Evolutionary conservation across 1,140 invertebrate species (phyloP), one percentile per base, ranked within the genome.

Genomic region (Stenopsyche tienmushanensis): DNA sequence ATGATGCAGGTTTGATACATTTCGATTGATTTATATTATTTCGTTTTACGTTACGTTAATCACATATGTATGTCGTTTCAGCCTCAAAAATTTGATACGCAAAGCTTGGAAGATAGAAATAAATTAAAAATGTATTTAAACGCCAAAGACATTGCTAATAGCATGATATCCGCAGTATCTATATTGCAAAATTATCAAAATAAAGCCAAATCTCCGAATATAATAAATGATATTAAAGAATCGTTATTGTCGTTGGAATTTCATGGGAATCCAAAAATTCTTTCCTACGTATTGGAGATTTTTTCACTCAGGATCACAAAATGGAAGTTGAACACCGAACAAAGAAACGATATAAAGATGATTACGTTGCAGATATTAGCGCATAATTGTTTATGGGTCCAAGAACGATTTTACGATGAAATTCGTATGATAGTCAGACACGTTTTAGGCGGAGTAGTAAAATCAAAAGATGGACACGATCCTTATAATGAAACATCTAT

Each of bases 221-320:
- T 78, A 23, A 69, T 84, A 1, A 62, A 20, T 3, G 70, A 74
- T 25, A 77, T 82, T 2, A 73, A 80, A 65, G 73, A 75, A 15
- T 74, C 80, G 0, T 53, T 85, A 2, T 74, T 76, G 1, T 75
- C 78, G 18, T 64, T 85, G 21, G 78, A 83, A 62, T 76, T 84
- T 57, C 80, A 84, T 72, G 72, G 74, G 62, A 80, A 77, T 72
- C 71, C 77, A 50, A 67, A 66, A 18, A 77, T 79, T 70, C 73
- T 85, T 15, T 73, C 72, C 29, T 74, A 75, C 18, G 72, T 80
- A 47, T 65, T 78, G 2, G 71, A 77, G 49, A 72, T 81, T 47
- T 74, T 80, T 44, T 64, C 80, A 3, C 69, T 72, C 23, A 80
- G 78, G 66, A 67, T 73, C 1, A 73, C 73, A 25, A 71, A 75